phyloP scores from a whole-genome alignment of 2,797 vertebrate genomes.

The Manis crassicaudata region DNA sequence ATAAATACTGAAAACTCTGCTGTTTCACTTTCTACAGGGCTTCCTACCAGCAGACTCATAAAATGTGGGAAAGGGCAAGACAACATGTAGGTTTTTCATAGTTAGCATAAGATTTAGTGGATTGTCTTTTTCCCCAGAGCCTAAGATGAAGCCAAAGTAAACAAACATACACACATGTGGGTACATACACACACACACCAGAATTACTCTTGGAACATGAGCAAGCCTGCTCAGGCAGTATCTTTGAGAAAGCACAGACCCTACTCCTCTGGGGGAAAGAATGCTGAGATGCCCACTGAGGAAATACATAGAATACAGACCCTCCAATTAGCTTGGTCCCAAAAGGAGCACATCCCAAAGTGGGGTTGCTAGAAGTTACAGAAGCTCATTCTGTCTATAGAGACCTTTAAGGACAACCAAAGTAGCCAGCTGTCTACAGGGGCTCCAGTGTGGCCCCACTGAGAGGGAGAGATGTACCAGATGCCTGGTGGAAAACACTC shows the following conservation, averaged over 20 bases:
- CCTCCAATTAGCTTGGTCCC: neutral
- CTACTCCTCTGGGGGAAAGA: no score
- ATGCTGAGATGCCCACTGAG: neutral
- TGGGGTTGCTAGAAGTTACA: neutral
- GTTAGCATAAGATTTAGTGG: neutral
- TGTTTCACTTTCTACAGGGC: neutral
- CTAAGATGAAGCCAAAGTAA: constrained; percentile 8
- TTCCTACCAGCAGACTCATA: neutral
- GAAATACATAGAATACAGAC: neutral
- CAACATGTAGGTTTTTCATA: neutral
- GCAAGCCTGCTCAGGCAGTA: no score
- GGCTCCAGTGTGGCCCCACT: neutral
- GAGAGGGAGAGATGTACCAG: neutral
- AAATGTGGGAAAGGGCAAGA: neutral
- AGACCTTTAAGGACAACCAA: neutral
- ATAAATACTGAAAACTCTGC: neutral
- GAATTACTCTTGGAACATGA: neutral
- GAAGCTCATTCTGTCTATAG: neutral
- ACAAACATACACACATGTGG: fast-evolving
- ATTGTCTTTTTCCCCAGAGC: neutral
- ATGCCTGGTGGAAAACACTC: neutral
- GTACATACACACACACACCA: no score
- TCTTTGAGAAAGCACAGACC: neutral
- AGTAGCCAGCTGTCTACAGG: neutral
- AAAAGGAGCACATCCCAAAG: neutral